Evolutionary conservation across 2,888 invertebrate genomes (phyloP).

Genomic region (Sympetrum striolatum): DNA sequence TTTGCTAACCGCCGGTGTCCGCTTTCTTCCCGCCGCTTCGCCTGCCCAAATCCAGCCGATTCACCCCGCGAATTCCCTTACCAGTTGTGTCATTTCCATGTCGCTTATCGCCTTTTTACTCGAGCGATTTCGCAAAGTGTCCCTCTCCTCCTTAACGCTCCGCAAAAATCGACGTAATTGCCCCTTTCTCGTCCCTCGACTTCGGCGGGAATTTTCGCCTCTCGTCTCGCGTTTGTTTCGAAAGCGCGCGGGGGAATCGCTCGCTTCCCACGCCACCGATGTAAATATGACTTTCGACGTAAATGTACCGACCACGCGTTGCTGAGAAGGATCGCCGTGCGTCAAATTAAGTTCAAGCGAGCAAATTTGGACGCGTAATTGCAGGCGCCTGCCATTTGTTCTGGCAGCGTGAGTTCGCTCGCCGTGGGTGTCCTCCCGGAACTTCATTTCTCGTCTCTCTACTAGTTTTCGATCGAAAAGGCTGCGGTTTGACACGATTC

Average conservation of each 20-base stretch:
- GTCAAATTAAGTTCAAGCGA: neutral
- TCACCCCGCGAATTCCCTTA: neutral
- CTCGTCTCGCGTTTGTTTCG: neutral
- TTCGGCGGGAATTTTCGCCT: neutral
- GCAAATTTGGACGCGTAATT: neutral
- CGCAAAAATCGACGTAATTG: no score
- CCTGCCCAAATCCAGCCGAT: neutral
- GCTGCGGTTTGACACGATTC: no score
- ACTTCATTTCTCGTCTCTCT: no score
- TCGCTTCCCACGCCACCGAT: neutral
- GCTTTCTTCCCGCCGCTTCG: neutral
- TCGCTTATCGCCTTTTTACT: neutral
- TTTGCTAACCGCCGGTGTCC: neutral
- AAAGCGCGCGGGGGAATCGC: neutral
- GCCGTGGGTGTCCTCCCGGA: no score
- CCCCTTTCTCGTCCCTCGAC: neutral
- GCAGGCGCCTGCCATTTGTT: neutral
- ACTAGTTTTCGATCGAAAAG: no score
- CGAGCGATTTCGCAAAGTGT: neutral
- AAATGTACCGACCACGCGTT: neutral
- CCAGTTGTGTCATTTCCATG: neutral
- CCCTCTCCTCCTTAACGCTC: neutral
- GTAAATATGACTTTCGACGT: neutral
- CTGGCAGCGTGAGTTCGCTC: no score
- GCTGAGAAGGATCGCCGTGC: neutral